A percentile compares a stretch with the other conserved stretches of the same genome.
Conservation (phyloP, 1,140 invertebrate genomes). For the Heliconius himera region DNA sequence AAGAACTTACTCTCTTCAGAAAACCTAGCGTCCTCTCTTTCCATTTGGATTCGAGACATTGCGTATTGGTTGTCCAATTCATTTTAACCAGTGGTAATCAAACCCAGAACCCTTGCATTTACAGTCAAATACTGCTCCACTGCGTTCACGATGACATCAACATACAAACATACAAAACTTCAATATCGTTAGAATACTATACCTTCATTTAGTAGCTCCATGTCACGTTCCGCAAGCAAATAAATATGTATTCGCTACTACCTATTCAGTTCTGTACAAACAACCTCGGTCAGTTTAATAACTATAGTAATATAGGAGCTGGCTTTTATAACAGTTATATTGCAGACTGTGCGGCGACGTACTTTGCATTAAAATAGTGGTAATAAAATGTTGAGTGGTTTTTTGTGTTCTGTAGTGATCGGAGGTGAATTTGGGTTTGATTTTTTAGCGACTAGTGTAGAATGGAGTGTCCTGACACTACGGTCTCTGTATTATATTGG, state of each 20-base stretch:
- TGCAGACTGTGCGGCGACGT: slow-evolving; percentile 22
- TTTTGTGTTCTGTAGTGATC: not conserved
- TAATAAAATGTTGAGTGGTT: slow-evolving; percentile 2
- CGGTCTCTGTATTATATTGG: too few relatives aligned
- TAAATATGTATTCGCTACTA: slow-evolving; percentile 54
- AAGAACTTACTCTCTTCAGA: too few relatives aligned
- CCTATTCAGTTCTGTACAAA: slow-evolving; percentile 34
- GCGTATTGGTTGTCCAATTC: too few relatives aligned
- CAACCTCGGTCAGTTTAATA: slow-evolving; percentile 29
- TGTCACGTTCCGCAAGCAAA: slow-evolving; percentile 62
- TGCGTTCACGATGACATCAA: too few relatives aligned
- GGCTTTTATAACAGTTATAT: slow-evolving; percentile 37
- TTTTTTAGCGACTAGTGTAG: not conserved
- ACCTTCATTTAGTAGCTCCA: slow-evolving; percentile 41
- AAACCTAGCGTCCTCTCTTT: too few relatives aligned
- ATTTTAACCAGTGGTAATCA: too few relatives aligned
- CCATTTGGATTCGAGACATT: too few relatives aligned
- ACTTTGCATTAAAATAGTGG: slow-evolving; percentile 29
- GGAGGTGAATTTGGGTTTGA: not conserved
- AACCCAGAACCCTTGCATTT: too few relatives aligned
- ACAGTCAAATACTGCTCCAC: too few relatives aligned
- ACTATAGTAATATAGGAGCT: slow-evolving; percentile 16
- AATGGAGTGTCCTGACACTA: too few relatives aligned
- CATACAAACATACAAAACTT: not conserved
- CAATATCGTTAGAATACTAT: not conserved